phyloP scores from a whole-genome alignment of 2,888 invertebrate genomes.

The Hypomecis punctinalis region DNA sequence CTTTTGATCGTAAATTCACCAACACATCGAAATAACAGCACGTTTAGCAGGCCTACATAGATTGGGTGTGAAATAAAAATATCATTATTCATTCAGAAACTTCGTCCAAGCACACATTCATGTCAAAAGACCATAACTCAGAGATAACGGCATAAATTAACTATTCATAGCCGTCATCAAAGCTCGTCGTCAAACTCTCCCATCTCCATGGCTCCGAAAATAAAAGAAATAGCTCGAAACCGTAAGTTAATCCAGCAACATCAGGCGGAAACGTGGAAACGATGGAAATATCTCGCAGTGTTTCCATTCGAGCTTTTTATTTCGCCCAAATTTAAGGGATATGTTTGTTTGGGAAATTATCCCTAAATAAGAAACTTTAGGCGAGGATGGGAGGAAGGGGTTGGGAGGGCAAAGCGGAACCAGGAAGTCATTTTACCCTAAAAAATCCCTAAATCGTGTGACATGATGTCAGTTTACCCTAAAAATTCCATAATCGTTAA shows the following conservation, averaged over 20 bases:
- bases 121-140: conserved; percentile 13
- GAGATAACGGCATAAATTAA: conserved; percentile 26
- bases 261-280: conserved; percentile 35
- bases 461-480: too few relatives aligned
- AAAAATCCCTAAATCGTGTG: too few relatives aligned
- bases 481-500: too few relatives aligned
- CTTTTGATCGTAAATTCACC: too few relatives aligned
- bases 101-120: conserved; percentile 6
- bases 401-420: too few relatives aligned
- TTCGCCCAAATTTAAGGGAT: too few relatives aligned
- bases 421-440: too few relatives aligned
- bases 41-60: not conserved
- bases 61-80: not conserved
- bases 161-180: conserved; percentile 30
- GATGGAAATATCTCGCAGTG: conserved; percentile 40
- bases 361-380: too few relatives aligned
- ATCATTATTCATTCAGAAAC: not conserved
- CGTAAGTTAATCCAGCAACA: conserved; percentile 26
- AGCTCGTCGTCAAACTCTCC: conserved; percentile 25
- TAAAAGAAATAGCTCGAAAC: conserved; percentile 18
- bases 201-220: conserved; percentile 5
- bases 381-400: too few relatives aligned
- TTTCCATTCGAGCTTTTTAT: too few relatives aligned
- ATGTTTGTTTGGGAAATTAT: too few relatives aligned
- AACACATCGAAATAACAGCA: too few relatives aligned